These are phyloP conservation scores for Zophobas atratus DNA, from an alignment of 1,140 invertebrate species.

Conservation along the genomic window DNA sequence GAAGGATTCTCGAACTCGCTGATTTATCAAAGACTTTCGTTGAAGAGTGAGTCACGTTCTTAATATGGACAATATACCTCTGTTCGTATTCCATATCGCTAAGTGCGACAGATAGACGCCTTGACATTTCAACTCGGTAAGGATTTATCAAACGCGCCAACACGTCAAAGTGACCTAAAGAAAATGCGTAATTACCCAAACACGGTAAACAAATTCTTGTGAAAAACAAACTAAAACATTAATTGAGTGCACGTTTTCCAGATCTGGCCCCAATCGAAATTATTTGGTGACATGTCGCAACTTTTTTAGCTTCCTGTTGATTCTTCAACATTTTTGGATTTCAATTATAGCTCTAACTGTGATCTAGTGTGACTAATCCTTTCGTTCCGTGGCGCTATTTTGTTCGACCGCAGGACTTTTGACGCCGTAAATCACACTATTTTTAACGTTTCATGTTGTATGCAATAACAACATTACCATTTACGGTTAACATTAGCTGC, in stretches of 20 bases:
- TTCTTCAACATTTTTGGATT: neutral
- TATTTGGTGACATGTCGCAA: neutral
- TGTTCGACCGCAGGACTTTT: neutral
- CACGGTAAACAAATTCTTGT: neutral
- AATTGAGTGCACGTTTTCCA: too few species aligned
- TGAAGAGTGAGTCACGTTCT: conserved; percentile 27
- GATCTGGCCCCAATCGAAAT: conserved; percentile 19
- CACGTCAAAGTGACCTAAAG: neutral
- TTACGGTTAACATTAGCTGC: conserved; percentile 35
- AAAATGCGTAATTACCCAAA: conserved; percentile 3
- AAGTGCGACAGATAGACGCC: neutral
- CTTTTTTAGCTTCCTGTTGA: neutral
- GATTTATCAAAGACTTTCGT: conserved; percentile 4
- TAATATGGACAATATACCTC: conserved; percentile 33
- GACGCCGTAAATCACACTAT: conserved; percentile 7
- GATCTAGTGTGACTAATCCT: conserved; percentile 1
- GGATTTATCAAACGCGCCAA: neutral
- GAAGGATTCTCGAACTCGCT: conserved; percentile 25
- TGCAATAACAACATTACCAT: conserved; percentile 16
- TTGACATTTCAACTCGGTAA: conserved; percentile 30
- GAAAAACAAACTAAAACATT: too few species aligned
- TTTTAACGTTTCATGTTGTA: conserved; percentile 11
- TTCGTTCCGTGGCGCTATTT: neutral
- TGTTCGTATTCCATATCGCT: conserved; percentile 20
- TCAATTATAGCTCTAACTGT: neutral